A percentile compares a stretch with the other conserved stretches of the same genome.
Conservation (phyloP, 2,888 invertebrate species). For the Amphipyra tragopoginis region DNA sequence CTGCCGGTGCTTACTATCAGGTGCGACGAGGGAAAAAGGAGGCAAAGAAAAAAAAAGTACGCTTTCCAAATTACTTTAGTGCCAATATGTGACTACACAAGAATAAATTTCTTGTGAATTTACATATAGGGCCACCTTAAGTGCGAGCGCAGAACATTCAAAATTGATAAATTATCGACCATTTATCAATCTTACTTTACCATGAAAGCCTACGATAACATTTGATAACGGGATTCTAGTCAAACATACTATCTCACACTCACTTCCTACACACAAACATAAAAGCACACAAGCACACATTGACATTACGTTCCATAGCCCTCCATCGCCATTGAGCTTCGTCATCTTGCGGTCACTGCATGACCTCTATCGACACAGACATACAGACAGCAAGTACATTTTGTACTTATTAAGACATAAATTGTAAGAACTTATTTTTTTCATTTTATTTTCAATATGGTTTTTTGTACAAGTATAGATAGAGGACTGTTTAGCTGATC, state of each 20-base stretch:
- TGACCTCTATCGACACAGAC: constrained; percentile 38
- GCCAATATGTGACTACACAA: no score
- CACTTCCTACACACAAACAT: constrained; percentile 21
- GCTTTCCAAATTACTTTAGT: no score
- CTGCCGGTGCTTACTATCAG: no score
- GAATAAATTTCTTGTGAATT: no score
- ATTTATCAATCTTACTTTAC: no score
- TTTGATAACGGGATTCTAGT: constrained; percentile 32
- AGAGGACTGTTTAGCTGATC: no score
- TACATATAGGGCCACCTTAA: no score
- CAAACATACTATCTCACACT: constrained; percentile 3
- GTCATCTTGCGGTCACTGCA: constrained; percentile 49
- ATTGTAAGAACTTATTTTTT: background rate
- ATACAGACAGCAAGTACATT: constrained; percentile 1
- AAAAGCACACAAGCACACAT: constrained; percentile 23
- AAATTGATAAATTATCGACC: background rate
- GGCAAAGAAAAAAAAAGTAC: no score
- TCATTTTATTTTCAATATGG: background rate
- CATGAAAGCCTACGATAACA: constrained; percentile 14
- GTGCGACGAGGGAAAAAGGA: no score
- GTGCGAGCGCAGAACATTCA: no score
- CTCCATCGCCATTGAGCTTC: constrained; percentile 21
- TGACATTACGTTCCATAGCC: constrained; percentile 34
- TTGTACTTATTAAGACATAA: constrained; percentile 1
- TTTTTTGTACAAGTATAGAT: no score